Evolutionary conservation across 2,888 invertebrate species (phyloP).

Genomic region (Hyposoter dolosus): DNA sequence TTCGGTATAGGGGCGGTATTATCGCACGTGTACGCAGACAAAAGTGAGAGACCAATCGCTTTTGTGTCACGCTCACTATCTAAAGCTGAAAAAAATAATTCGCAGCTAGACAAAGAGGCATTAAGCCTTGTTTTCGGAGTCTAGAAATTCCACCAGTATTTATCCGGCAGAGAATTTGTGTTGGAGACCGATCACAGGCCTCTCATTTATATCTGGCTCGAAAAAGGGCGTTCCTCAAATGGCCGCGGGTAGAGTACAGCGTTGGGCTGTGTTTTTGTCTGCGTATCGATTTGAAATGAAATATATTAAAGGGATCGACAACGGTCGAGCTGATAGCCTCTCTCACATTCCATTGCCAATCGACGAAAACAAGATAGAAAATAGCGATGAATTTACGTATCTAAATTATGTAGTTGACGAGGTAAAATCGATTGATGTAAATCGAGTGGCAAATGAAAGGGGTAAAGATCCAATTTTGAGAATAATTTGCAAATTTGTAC

Average conservation of each 20-base stretch:
- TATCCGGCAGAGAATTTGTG: constrained; percentile 40
- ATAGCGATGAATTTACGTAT: background rate
- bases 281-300: constrained; percentile 48
- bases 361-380: background rate
- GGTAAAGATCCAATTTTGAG: constrained; percentile 9
- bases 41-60: constrained; percentile 64
- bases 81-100: constrained; percentile 71
- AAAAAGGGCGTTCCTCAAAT: constrained; percentile 45
- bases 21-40: constrained; percentile 66
- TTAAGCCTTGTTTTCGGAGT: constrained; percentile 76
- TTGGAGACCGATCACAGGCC: constrained; percentile 58
- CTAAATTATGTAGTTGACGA: constrained; percentile 38
- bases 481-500: background rate
- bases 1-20: constrained; percentile 78
- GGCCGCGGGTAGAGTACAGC: constrained; percentile 43
- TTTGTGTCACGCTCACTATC: constrained; percentile 66
- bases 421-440: background rate
- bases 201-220: constrained; percentile 35
- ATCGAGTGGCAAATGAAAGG: background rate
- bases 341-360: constrained; percentile 26
- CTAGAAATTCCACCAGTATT: constrained; percentile 45
- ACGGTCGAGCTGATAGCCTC: constrained; percentile 37
- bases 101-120: constrained; percentile 76
- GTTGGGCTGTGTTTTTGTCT: constrained; percentile 52
- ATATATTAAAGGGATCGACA: constrained; percentile 41